Evolutionary conservation across 2,888 invertebrate genomes (phyloP), one percentile per base, ranked within the genome.

Genomic region (Epistrophella euchroma): DNA sequence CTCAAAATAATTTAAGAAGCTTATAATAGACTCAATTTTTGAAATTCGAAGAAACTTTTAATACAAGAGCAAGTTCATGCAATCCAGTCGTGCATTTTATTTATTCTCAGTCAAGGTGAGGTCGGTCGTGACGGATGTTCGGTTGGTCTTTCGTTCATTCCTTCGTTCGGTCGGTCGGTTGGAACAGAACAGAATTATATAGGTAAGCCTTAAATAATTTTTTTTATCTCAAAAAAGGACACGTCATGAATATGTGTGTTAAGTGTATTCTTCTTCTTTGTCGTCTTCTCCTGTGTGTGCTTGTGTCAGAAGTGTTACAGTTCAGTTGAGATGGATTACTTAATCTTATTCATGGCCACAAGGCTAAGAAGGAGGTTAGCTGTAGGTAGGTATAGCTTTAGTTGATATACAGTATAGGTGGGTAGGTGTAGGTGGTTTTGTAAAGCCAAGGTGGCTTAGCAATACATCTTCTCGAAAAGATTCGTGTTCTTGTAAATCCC

Each of bases 321-420:
- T 86, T 86, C 86, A 86, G 86, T 78, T 86, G 86, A 86, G 86
- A 82, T 82, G 82, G 86, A 86, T 86, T 82, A 86, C 86, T 86
- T 86, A 86, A 86, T 86, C 82, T 81, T 78, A 86, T 86, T 86
- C 86, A 86, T 86, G 86, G 86, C 82, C 86, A 82, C 70, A 73
- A 68, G 68, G 32, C 37, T 37, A 47, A 40, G 13, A 28, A 47
- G 32, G 28, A 56, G 37, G 60, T 22, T 60, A 32, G 22, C 15
- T 25, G 50, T 52, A 9, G 3, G 22, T 52, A 19, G 9, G 15
- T 43, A 22, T 43, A 28, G 19, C 56, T 56, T 10, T 17, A 50
- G 5, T 22, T 19, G 13, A 9, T 17, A 9, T 9, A 35, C 5
- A 40, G 35, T 17, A 37, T 1, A 60, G 19, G 37, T 40, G 45